Conservation (phyloP, 2,888 invertebrate species). For the Polymixis lichenea region DNA sequence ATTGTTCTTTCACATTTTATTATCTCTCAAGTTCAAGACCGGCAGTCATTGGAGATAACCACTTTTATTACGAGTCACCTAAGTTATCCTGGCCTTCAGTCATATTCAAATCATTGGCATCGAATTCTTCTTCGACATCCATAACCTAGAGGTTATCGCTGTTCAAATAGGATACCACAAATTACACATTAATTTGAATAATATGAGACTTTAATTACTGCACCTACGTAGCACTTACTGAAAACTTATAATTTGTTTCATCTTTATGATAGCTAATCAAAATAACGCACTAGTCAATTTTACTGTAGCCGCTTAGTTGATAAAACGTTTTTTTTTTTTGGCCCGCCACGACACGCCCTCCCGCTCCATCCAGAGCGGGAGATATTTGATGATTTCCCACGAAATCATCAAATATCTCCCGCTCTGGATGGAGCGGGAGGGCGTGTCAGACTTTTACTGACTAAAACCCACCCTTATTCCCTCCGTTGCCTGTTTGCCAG, state of each 20-base stretch:
- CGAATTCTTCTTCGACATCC: slow-evolving; percentile 4
- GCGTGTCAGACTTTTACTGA: too few species aligned
- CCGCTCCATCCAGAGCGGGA: too few species aligned
- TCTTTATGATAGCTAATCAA: neutral
- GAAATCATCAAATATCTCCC: too few species aligned
- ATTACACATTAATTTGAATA: slow-evolving; percentile 41
- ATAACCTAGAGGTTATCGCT: slow-evolving; percentile 46
- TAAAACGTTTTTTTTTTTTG: too few species aligned
- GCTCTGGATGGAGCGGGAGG: too few species aligned
- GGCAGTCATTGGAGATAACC: neutral
- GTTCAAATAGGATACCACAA: neutral
- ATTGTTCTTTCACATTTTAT: too few species aligned
- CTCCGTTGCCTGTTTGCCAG: too few species aligned
- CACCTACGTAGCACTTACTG: neutral
- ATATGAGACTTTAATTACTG: slow-evolving; percentile 10
- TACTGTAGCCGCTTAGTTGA: neutral
- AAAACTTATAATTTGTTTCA: slow-evolving; percentile 36
- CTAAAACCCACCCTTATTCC: too few species aligned
- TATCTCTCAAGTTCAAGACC: neutral
- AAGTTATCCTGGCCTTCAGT: neutral
- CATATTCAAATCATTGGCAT: neutral
- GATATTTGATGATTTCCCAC: too few species aligned
- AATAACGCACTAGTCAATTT: slow-evolving; percentile 4
- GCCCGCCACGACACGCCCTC: too few species aligned
- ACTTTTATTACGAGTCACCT: neutral